Evolutionary conservation across 1,140 invertebrate species (phyloP), one percentile per base, ranked within the genome.

Genomic region (Araneus ventricosus): DNA sequence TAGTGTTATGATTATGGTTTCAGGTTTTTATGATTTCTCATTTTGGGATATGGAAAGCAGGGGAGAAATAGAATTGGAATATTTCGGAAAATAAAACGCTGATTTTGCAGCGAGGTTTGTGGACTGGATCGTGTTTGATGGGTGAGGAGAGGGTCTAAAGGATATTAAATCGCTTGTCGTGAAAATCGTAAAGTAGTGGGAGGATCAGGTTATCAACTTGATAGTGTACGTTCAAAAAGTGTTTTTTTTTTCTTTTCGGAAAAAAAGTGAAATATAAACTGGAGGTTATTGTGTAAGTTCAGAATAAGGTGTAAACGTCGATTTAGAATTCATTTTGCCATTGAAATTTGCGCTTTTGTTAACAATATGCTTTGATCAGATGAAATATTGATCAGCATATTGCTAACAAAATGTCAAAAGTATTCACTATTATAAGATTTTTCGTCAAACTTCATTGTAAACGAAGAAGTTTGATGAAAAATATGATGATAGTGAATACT

Each of bases 1-100:
- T n/a, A 41, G 41, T n/a, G 80, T 84, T 45, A 84, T 84, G 80
- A 84, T 84, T 84, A 84, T 84, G 39, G 39, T 45, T 52, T 84
- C 41, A 24, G 41, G 39, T 84, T 84, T 75, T 75, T 75, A 75
- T 34, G 70, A 37, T 75, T 75, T 37, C 30, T 75, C 70, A 75
- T 75, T 75, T 75, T 37, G 5, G 34, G 70, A 75, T 75, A 75
- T 34, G 34, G 17, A n/a, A 24, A 63, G 24, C n/a, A n/a, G 59
- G 24, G 59, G 22, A 0, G 2, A 30, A 75, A 75, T 75, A 37
- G 30, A 75, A 75, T 75, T 75, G 70, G 34, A 75, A 75, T 75
- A 75, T 75, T 75, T 75, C 37, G 30, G 70, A 75, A 75, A 75
- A 75, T 17, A 27, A 67, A 67, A 67, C 63, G n/a, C 63, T 30